These are phyloP conservation scores for Mungos mungo DNA, from an alignment of 2,113 vertebrate species.

Conservation along the genomic window DNA sequence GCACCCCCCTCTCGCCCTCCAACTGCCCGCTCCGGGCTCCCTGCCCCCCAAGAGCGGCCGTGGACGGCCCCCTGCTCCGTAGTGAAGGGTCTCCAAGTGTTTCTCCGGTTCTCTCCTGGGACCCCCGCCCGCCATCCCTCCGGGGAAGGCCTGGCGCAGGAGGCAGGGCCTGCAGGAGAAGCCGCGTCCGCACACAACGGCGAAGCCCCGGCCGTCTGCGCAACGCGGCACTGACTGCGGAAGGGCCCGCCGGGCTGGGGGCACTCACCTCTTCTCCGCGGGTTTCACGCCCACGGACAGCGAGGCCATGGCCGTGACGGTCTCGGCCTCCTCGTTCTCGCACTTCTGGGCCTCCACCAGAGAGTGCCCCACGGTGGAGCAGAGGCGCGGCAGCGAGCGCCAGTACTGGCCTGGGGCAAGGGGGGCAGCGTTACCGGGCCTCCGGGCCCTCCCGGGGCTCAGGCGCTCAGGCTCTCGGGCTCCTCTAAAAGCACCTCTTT, in stretches of 20 bases:
- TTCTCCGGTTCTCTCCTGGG: not conserved
- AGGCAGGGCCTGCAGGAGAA: rapidly evolving
- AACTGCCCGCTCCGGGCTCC: too few species aligned
- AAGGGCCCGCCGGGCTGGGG: rapidly evolving
- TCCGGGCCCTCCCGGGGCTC: not conserved
- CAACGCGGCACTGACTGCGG: rapidly evolving
- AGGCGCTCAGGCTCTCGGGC: too few species aligned
- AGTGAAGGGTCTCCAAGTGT: not conserved
- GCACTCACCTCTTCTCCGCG: conserved; percentile 90
- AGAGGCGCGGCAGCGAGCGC: conserved; percentile 90
- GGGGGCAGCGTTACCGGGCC: rapidly evolving
- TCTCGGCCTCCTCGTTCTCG: conserved; percentile 95
- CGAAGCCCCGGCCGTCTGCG: rapidly evolving
- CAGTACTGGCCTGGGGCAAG: conserved; percentile 91
- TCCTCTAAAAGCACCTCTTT: not conserved
- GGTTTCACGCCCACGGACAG: conserved; percentile 94
- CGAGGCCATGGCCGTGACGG: conserved; percentile 97
- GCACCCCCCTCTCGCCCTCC: too few species aligned
- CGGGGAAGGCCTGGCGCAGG: rapidly evolving
- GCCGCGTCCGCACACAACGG: rapidly evolving
- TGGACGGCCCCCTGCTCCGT: not conserved
- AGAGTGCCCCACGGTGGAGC: conserved; percentile 91
- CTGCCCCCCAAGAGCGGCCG: not conserved
- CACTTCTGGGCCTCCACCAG: conserved; percentile 92
- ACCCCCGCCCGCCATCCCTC: not conserved